Base-by-base conservation (phyloP, 2,888 invertebrate genomes). In the Pterostichus niger region DNA sequence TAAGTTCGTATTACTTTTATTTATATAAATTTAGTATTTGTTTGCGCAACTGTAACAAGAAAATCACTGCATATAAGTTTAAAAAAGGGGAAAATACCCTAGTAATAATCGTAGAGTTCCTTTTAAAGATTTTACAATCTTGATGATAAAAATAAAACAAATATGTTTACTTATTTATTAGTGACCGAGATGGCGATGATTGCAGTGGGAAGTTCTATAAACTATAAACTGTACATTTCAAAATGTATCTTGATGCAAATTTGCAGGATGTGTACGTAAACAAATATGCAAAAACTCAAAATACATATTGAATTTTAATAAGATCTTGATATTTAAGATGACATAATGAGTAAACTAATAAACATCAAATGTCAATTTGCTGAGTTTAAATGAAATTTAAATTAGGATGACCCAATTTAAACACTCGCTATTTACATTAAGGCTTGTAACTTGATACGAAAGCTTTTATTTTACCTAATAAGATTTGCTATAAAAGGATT, bases 341-440 rank as follows among this genome's bases (percentile, higher is more conserved):
- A 64, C 64, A 64, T 64, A 64, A 64, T 64, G 64, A 64, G 64
- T 35, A 64, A 64, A 64, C 64, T 64, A 64, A 64, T 64, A 64
- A 64, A 64, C 64, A 64, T 40, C 64, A 35, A 64, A 64, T 35
- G 64, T 64, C 64, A 64, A 64, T 64, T 64, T 64, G 31, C 33
- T 33, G 35, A 33, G 64, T 35, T 64, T 59, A 59, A 59, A 59
- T 59, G 15, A 59, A 59, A 59, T 59, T 59, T 9, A 64, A 64
- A 64, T 64, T 64, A 64, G 64, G 35, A 64, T 64, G 64, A 64
- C 64, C 64, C 33, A 64, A 64, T 33, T 64, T 31, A 64, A 35
- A 64, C 13, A 10, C 24, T 56, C 15, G 54, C 33, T 24, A 59
- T 59, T 59, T 59, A 59, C 59, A 59, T 59, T 24, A 24, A 24